Percentiles rank a stretch among this genome's conserved stretches.
These are phyloP conservation scores for Caenorhabditis uteleia DNA, from an alignment of 2,888 invertebrate genomes.

Conservation along the genomic window DNA sequence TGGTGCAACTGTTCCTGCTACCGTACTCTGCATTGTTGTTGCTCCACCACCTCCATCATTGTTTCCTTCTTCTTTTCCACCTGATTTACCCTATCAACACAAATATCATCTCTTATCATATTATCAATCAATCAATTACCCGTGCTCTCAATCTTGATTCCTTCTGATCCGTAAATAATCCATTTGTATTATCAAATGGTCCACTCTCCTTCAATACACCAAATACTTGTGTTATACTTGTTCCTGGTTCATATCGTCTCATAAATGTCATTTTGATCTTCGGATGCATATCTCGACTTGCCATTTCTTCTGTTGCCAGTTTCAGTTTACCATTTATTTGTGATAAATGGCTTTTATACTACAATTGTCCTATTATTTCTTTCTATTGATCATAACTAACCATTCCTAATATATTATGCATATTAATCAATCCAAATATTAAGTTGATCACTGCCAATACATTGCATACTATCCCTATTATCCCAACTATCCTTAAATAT, in stretches of 20 bases:
- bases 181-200: conserved; percentile 16
- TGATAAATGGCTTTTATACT: conserved; percentile 3
- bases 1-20: too few relatives aligned
- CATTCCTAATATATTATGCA: conserved; percentile 19
- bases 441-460: conserved; percentile 14
- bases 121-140: too few relatives aligned
- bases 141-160: conserved; percentile 21
- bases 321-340: conserved; percentile 9
- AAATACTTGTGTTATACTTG: conserved; percentile 7
- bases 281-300: conserved; percentile 22
- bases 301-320: conserved; percentile 10
- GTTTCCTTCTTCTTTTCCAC: too few relatives aligned
- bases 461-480: conserved; percentile 14
- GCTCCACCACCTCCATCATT: too few relatives aligned
- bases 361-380: too few relatives aligned
- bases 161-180: conserved; percentile 10
- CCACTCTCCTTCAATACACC: conserved; percentile 12
- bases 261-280: conserved; percentile 28
- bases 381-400: too few relatives aligned
- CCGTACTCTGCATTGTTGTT: too few relatives aligned
- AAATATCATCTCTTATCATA: too few relatives aligned
- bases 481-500: conserved; percentile 4
- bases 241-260: too few relatives aligned
- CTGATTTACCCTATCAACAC: too few relatives aligned
- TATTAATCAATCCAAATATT: conserved; percentile 16